Percentiles rank a stretch among this genome's conserved stretches.
These are phyloP conservation scores for Pluvialis apricaria DNA, from an alignment of 2,113 vertebrate genomes.

Conservation along the genomic window DNA sequence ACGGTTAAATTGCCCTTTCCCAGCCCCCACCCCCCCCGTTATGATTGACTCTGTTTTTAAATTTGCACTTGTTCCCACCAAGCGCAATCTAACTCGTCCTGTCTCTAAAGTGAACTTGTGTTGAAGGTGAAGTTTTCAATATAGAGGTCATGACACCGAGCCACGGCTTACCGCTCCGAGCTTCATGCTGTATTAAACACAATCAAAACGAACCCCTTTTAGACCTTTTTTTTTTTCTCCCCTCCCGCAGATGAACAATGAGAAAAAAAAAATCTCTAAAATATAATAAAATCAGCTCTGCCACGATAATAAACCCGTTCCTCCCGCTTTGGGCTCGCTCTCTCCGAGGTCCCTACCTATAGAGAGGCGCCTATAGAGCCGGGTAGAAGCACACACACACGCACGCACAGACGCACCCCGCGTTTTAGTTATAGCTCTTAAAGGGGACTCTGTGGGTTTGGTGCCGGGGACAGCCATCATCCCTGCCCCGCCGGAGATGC, in stretches of 20 bases:
- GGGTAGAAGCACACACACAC: not conserved
- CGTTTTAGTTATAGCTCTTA: not conserved
- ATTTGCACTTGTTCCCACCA: constrained; percentile 46
- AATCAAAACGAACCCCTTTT: constrained; percentile 64
- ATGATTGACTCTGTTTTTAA: constrained; percentile 37
- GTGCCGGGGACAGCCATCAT: not conserved
- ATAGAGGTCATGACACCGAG: constrained; percentile 78
- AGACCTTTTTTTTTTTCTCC: not conserved
- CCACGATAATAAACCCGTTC: not conserved
- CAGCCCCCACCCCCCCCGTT: not conserved
- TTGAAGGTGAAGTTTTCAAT: constrained; percentile 75
- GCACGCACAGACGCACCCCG: not conserved
- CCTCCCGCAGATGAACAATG: not conserved
- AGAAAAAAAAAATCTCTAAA: not conserved
- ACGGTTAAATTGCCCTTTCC: constrained; percentile 31
- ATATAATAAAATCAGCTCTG: not conserved
- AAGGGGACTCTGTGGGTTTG: not conserved
- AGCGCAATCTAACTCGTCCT: constrained; percentile 26
- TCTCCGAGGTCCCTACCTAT: not conserved
- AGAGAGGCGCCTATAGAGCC: not conserved
- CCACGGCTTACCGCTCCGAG: constrained; percentile 72
- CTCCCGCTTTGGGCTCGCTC: not conserved
- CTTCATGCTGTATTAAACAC: constrained; percentile 77
- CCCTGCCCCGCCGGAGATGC: not conserved
- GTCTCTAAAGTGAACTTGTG: constrained; percentile 65